Evolutionary conservation across 2,888 invertebrate genomes (phyloP).

Genomic region (Atrina japonica): DNA sequence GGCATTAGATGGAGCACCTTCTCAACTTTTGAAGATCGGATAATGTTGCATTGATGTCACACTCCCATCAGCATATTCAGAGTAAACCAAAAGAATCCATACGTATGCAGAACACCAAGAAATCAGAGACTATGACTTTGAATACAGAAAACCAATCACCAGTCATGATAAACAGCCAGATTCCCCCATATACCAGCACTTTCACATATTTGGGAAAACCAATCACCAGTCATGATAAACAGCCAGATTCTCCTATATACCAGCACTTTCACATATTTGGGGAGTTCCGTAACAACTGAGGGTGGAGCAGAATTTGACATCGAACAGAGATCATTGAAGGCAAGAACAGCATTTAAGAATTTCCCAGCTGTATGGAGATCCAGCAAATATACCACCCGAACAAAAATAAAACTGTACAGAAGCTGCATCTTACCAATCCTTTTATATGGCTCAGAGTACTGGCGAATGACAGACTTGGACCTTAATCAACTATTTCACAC

Average conservation of each 20-base stretch:
- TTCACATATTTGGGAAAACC: not conserved
- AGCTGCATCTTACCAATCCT: not conserved
- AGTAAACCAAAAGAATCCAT: not conserved
- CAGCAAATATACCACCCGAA: not conserved
- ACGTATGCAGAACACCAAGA: slow-evolving; percentile 11
- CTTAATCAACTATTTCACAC: not conserved
- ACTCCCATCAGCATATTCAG: slow-evolving; percentile 16
- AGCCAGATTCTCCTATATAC: not conserved
- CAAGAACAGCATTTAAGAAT: slow-evolving; percentile 3
- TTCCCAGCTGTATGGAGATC: not conserved
- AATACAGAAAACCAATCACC: too few relatives aligned
- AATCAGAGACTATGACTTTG: too few relatives aligned
- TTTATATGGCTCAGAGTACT: slow-evolving; percentile 3
- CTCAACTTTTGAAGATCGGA: slow-evolving; percentile 22
- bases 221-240: not conserved
- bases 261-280: not conserved
- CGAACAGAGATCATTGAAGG: not conserved
- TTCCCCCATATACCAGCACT: not conserved
- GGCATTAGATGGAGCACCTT: slow-evolving; percentile 22
- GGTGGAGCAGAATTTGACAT: slow-evolving; percentile 9
- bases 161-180: slow-evolving; percentile 19
- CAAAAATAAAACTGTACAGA: not conserved
- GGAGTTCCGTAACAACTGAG: not conserved
- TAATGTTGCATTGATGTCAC: slow-evolving; percentile 25
- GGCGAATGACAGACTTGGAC: not conserved